Evolutionary conservation across 2,888 invertebrate species (phyloP), one percentile per base, ranked within the genome.

Genomic region (Stenchaetothrips biformis): DNA sequence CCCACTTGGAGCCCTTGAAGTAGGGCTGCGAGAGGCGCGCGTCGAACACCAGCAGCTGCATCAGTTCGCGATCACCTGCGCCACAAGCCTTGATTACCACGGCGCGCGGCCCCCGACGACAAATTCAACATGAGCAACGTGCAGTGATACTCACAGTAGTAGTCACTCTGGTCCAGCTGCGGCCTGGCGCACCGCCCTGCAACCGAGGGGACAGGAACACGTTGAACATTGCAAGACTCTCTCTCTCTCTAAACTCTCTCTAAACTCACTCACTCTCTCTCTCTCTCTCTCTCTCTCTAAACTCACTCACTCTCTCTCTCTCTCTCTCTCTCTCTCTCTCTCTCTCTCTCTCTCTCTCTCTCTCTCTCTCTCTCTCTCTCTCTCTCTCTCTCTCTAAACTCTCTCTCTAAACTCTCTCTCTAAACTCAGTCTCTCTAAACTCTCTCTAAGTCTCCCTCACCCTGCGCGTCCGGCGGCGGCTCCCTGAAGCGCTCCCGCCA

Each of bases 21-120:
- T 88, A 88, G 11, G 87, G 86, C 82, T 89, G 87, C 0, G 92
- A 92, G n/a, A 90, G 90, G 86, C 93, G 94, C 0, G 96, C 96
- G 85, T 97, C 97, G 86, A 96, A 96, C 9, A 96, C 93, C 48
- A 97, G 87, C 82, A 95, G 89, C 84, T 96, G 93, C 78, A 97
- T 92, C 74, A 97, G 87, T 84, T 96, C 95, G 85, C 92, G 92
- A 85, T 96, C 88, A 84, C 89, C 88, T 88, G 83, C 18, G 83
- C 81, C 37, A 78, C 80, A 67, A 81, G 13, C 74, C 48, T 4
- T 18, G n/a, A 7, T 48, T 48, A 48, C 47, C 27, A 13, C n/a
- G 18, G 18, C 37, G 21, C 16, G 27, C 7, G 53, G 13, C 67
- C 1, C 48, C 4, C 47, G n/a, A 7, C 9, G 16, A 37, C 18